Base-by-base conservation (phyloP, 2,888 invertebrate genomes). In the Amorpha juglandis region DNA sequence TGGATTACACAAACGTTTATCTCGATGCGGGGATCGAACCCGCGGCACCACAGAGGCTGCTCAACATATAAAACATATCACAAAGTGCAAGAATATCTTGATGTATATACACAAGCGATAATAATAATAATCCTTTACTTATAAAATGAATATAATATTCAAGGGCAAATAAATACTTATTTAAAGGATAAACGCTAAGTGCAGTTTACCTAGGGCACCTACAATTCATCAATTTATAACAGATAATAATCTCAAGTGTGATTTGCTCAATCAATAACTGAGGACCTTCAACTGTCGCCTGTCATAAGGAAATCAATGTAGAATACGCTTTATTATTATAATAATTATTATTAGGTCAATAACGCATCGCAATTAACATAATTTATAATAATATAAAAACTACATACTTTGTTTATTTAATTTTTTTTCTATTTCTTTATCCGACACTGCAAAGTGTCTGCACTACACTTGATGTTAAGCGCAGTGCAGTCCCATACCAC, bases 271-370 rank as follows among this genome's bases (percentile, higher is more conserved):
- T 64, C 27, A 53, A 64, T 52, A 38, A 27, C 12, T 12, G 12
- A 42, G 14, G 33, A 63, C 48, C 45, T 64, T 58, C 58, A 38
- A 12, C 27, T 53, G 53, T 64, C 53, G 42, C 42, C 19, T 58
- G 58, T 58, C 42, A 58, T 58, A 42, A 58, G 42, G 42, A 58
- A 58, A 42, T 58, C 19, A 58, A 42, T 58, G 19, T 64, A 33
- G 38, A 33, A 65, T 38, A 55, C 52, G n/a, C n/a, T n/a, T n/a
- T n/a, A 52, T 55, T 50, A 6, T 50, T 64, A 33, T 62, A 45
- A 27, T 11, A 14, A 35, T 62, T 14, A 55, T 64, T 62, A 67
- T 67, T 71, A 69, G 53, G 66, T 58, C 58, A 58, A 58, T 58
- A 58, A 11, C 42, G 11, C 9, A 42, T 38, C 12, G 12, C 11